Percentiles rank a stretch among this genome's conserved stretches.
phyloP scores from a whole-genome alignment of 2,797 vertebrate genomes.

The Loriculus beryllinus region DNA sequence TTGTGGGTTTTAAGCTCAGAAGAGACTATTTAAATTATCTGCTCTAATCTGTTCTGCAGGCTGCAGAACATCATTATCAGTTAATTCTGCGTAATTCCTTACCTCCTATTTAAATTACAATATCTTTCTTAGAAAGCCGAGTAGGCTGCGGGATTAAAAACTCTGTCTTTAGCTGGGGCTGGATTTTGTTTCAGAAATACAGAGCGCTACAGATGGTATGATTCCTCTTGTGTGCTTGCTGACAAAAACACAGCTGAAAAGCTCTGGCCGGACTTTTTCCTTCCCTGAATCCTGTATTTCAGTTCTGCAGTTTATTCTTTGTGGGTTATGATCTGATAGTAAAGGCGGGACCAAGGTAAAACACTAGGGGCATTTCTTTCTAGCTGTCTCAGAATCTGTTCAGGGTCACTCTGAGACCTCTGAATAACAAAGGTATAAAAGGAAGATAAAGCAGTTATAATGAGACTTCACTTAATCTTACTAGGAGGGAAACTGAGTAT shows the following conservation, averaged over 20 bases:
- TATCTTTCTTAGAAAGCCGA: not conserved
- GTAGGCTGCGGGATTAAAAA: not conserved
- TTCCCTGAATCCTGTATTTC: not conserved
- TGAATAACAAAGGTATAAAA: not conserved
- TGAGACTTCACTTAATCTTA: not conserved
- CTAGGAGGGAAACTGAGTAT: not conserved
- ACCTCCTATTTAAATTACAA: not conserved
- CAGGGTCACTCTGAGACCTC: not conserved
- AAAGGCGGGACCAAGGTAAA: not conserved
- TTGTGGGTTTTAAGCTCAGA: not conserved
- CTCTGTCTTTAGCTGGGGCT: not conserved
- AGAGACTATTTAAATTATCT: not conserved
- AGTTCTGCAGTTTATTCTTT: not conserved
- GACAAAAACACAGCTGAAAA: not conserved
- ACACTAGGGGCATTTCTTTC: not conserved
- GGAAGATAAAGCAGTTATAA: not conserved
- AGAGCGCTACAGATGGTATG: not conserved
- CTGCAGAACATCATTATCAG: not conserved
- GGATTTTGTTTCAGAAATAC: not conserved
- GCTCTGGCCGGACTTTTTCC: not conserved
- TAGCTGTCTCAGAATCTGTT: not conserved
- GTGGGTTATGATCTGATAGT: too few relatives aligned
- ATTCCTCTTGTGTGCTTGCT: not conserved
- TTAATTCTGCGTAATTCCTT: slow-evolving; percentile 8
- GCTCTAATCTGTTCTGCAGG: not conserved